A percentile compares a stretch with the other conserved stretches of the same genome.
Conservation (phyloP, 2,113 vertebrate genomes). For the Solenodon paradoxus region DNA sequence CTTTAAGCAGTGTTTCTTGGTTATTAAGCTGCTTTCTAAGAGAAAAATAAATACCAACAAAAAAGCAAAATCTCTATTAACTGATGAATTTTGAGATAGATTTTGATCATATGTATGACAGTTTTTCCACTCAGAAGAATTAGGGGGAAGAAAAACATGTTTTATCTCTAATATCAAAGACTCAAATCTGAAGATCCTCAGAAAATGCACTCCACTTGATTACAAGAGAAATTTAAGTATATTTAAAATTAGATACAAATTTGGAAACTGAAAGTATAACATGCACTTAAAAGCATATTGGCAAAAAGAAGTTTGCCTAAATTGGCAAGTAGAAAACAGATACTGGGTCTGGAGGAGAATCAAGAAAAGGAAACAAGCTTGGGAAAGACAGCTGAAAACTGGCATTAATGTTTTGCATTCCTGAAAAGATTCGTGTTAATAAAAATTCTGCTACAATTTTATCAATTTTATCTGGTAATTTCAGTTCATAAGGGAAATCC, state of each 20-base stretch:
- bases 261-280: slow-evolving; percentile 34
- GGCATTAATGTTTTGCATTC: not conserved
- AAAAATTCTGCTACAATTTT: slow-evolving; percentile 1
- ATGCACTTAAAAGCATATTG: not conserved
- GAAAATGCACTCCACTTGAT: not conserved
- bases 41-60: slow-evolving; percentile 19
- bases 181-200: not conserved
- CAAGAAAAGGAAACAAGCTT: not conserved
- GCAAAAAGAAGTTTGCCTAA: not conserved
- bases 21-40: not conserved
- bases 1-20: not conserved
- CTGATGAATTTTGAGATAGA: not conserved
- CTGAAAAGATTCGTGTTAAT: not conserved
- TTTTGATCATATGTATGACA: slow-evolving; percentile 9
- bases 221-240: slow-evolving; percentile 28
- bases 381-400: not conserved
- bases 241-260: slow-evolving; percentile 25
- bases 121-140: slow-evolving; percentile 12
- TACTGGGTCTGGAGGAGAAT: not conserved
- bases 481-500: not conserved
- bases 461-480: not conserved
- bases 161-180: slow-evolving; percentile 38
- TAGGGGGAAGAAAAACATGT: not conserved
- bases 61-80: slow-evolving; percentile 19
- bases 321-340: not conserved